Evolutionary conservation across 2,888 invertebrate species (phyloP).

Genomic region (Panzeria rudis): DNA sequence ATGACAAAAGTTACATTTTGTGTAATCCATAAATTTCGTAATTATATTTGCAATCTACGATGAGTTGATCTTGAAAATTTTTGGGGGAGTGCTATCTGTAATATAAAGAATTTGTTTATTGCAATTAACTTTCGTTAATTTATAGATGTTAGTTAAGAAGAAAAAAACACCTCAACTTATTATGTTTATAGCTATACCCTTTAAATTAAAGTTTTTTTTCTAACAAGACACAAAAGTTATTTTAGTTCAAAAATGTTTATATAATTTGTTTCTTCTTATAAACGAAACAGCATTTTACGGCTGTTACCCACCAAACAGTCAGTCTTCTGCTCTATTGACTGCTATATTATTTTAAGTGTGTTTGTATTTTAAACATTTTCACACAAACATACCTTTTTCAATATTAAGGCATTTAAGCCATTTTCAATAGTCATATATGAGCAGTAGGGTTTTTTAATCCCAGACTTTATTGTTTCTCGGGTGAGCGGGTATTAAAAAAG

Average conservation of each 20-base stretch:
- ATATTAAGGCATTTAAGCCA: constrained; percentile 6
- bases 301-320: constrained; percentile 51
- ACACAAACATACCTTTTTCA: constrained; percentile 2
- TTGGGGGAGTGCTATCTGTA: too few relatives aligned
- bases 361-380: not conserved
- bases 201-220: not conserved
- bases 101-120: too few relatives aligned
- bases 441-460: not conserved
- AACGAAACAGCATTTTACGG: constrained; percentile 22
- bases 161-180: not conserved
- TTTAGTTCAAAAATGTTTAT: not conserved
- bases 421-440: not conserved
- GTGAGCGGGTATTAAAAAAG: too few relatives aligned
- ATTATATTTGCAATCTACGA: too few relatives aligned
- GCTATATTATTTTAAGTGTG: constrained; percentile 18
- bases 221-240: not conserved
- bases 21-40: too few relatives aligned
- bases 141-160: too few relatives aligned
- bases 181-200: not conserved
- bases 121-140: too few relatives aligned
- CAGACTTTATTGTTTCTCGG: too few relatives aligned
- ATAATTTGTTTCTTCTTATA: not conserved
- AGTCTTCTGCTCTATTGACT: constrained; percentile 61
- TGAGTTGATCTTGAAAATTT: too few relatives aligned
- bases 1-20: too few relatives aligned